Base-by-base conservation (phyloP, 2,797 vertebrate genomes). In the Anguilla anguilla region DNA sequence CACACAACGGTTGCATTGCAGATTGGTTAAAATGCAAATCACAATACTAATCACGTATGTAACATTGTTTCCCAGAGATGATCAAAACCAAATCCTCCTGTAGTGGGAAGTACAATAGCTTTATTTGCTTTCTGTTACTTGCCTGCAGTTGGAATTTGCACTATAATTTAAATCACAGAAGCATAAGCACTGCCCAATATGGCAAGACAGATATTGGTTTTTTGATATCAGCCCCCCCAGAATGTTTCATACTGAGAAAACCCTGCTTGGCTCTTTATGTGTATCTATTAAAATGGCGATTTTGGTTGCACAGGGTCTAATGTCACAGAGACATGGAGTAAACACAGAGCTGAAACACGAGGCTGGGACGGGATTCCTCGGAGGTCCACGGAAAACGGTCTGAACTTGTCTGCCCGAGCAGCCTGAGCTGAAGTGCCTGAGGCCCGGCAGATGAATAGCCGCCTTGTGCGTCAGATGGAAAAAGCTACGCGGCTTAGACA, bases 381-480 rank as follows among this genome's bases (percentile, higher is more conserved):
- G 55, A 86, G 77, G 55, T 46, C 86, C 77, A n/a, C 46, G 57
- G 9, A 82, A 61, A 49, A 49, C 13, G 17, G 74, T 6, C 74
- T 31, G 39, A 82, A 17, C 77, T 81, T 46, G 1, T n/a, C 39
- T 49, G 77, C 49, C 43, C 9, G 49, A 43, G 39, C 77, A 3
- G 74, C 25, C 74, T 17, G 11, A 87, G 46, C 35, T 64, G 86
- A 51, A 22, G 82, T 31, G 15, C 31, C 6, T 49, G 59, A 83
- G 51, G 51, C 5, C 15, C 31, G 7, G 74, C 17, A 87, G 43
- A 87, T 59, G 79, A 82, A 83, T 81, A n/a, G 59, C n/a, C n/a
- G 39, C n/a, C 86, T 87, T 59, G 53, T 81, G 55, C 51, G 51
- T 49, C 39, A 15, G 57, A 82, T 28, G 79, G 79, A 87, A 61